Conservation (phyloP, 2,888 invertebrate genomes). For the Elysia crispata region DNA sequence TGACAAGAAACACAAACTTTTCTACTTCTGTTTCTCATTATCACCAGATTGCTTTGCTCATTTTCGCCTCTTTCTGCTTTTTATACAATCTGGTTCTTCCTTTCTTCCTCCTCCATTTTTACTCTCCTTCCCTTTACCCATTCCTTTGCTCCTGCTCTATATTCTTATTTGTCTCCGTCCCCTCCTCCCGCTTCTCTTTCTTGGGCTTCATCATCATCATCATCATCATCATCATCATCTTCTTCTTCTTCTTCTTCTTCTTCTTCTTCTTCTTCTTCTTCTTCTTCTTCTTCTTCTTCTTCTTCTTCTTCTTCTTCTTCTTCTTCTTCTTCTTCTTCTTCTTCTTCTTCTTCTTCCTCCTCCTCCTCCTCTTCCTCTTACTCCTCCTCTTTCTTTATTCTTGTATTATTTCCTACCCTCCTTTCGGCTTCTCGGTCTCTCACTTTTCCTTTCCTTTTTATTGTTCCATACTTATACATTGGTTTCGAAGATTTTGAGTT, state of each 20-base stretch:
- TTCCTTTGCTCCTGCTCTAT: background rate
- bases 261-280: background rate
- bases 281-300: background rate
- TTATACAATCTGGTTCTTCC: background rate
- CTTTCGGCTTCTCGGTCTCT: constrained; percentile 18
- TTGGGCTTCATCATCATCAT: constrained; percentile 18
- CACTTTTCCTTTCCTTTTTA: too few species aligned
- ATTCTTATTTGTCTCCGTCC: constrained; percentile 14
- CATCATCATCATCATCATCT: constrained; percentile 19
- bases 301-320: background rate
- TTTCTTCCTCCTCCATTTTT: background rate
- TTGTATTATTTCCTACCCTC: too few species aligned
- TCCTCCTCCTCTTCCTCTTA: constrained; percentile 20
- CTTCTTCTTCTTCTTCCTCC: constrained; percentile 20
- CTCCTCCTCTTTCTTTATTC: too few species aligned
- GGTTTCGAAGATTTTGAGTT: too few species aligned
- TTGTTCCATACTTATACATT: too few species aligned
- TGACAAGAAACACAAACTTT: too few species aligned
- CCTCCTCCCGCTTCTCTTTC: background rate
- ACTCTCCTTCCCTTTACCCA: background rate
- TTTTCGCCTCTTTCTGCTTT: background rate
- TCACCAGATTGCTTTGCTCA: too few species aligned
- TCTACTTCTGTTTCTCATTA: too few species aligned
- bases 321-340: background rate
- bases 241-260: constrained; percentile 4